A percentile compares a stretch with the other conserved stretches of the same genome.
Conservation (phyloP, 1,140 invertebrate species). For the Drosophila mayri region DNA sequence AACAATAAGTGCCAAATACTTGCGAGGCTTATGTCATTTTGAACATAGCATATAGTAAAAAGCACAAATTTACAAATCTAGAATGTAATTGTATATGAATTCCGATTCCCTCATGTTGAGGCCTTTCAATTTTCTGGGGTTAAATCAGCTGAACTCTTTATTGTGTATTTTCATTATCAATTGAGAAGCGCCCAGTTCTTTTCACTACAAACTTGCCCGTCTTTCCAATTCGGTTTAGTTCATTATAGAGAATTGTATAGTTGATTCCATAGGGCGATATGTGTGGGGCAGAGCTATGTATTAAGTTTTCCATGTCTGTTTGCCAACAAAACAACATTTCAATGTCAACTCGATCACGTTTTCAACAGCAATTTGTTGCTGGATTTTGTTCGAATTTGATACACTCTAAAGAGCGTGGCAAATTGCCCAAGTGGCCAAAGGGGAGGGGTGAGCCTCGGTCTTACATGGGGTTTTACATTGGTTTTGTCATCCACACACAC, state of each 20-base stretch:
- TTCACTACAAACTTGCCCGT: constrained; percentile 20
- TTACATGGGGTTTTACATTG: constrained; percentile 55
- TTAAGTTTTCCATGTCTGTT: constrained; percentile 53
- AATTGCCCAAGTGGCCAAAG: constrained; percentile 55
- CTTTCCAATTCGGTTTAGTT: constrained; percentile 22
- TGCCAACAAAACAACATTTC: constrained; percentile 60
- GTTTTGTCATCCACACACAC: constrained; percentile 56
- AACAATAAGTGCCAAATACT: constrained; percentile 51
- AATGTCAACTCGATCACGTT: constrained; percentile 75
- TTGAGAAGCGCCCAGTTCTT: constrained; percentile 59
- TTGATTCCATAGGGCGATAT: constrained; percentile 51
- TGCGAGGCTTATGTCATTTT: constrained; percentile 58
- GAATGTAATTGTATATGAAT: constrained; percentile 4
- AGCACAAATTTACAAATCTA: neutral
- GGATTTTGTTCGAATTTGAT: constrained; percentile 62
- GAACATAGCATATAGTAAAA: neutral
- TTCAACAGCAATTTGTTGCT: constrained; percentile 71
- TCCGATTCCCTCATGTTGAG: constrained; percentile 15
- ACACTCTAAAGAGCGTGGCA: constrained; percentile 75
- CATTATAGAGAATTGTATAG: constrained; percentile 13
- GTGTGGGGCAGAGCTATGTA: constrained; percentile 16
- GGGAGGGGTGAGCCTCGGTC: constrained; percentile 15
- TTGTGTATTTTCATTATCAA: constrained; percentile 74
- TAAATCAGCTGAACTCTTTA: constrained; percentile 75
- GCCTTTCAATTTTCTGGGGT: constrained; percentile 64